Conservation (phyloP, 1,140 invertebrate species). For the Phenacoccus solenopsis region DNA sequence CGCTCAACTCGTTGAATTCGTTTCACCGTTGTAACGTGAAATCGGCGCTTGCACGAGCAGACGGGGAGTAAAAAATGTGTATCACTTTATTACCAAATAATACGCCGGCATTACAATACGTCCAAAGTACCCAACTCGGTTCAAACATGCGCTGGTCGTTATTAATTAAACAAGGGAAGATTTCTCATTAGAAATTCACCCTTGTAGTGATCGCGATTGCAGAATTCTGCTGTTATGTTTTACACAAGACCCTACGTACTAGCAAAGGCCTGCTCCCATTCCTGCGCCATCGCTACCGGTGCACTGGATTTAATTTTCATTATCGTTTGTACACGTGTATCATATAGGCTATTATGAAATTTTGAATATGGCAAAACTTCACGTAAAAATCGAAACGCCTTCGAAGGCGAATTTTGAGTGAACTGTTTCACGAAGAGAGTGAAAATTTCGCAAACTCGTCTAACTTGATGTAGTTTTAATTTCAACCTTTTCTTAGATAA, state of each 20-base stretch:
- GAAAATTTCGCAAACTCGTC: too few relatives aligned
- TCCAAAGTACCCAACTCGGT: background rate
- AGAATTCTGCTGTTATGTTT: background rate
- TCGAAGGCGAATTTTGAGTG: too few relatives aligned
- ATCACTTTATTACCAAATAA: conserved; percentile 3
- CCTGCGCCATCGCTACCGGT: too few relatives aligned
- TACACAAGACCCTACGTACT: background rate
- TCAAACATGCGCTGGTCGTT: background rate
- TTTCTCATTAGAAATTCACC: conserved; percentile 2
- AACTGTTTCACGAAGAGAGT: too few relatives aligned
- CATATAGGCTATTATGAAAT: too few relatives aligned
- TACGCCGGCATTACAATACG: background rate
- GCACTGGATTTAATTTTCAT: too few relatives aligned
- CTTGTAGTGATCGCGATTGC: background rate
- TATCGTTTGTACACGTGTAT: background rate
- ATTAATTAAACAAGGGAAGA: conserved; percentile 3
- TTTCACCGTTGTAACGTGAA: background rate
- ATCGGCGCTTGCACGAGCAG: too few relatives aligned
- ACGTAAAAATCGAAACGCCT: too few relatives aligned
- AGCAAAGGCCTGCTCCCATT: too few relatives aligned
- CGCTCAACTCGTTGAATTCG: background rate
- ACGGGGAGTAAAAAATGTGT: background rate
- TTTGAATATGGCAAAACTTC: too few relatives aligned
- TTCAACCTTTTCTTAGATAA: too few relatives aligned
- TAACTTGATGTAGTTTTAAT: too few relatives aligned